Evolutionary conservation across 2,888 invertebrate genomes (phyloP), one percentile per base, ranked within the genome.

Genomic region (Lasioglossum calceatum): DNA sequence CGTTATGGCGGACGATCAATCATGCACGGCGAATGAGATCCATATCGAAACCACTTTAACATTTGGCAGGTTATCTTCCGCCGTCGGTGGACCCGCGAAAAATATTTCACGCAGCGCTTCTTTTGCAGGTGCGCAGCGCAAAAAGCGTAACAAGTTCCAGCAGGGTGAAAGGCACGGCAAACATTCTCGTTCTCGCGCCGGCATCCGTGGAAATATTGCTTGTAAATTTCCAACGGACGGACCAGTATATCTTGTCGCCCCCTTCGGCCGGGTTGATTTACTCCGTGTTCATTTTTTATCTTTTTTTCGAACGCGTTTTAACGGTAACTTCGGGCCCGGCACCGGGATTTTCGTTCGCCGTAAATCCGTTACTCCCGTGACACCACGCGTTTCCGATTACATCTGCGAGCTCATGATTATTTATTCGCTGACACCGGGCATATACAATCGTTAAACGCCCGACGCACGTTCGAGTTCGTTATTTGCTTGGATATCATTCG

Each of bases 161-260:
- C 76, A 8, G 23, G 42, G 39, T 36, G 54, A 27, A 78, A 70
- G 70, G 50, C 50, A 42, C 70, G 36, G 39, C 67, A 73, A 74
- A 72, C 61, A 72, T 64, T 42, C 79, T 64, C 74, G 77, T 79
- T 77, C 77, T 79, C 71, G 10, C 10, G 77, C 27, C 47, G 36
- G 77, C 27, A 36, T n/a, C 32, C n/a, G 77, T 67, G 42, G 80
- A 87, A 87, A 85, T 81, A 84, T 83, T 75, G 88, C 85, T 82
- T 90, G 87, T 90, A 88, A 90, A 90, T 90, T 90, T 84, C 54
- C 76, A 67, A 32, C 61, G 73, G 81, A 90, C 90, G 74, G 70
- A 85, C 73, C 84, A 71, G 58, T 81, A 78, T 90, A 85, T 88
- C 88, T 90, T 76, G 71, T 61, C 58, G 64, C 54, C 47, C 36